Base-by-base conservation (phyloP, 2,113 vertebrate species). In the Vidua chalybeata region DNA sequence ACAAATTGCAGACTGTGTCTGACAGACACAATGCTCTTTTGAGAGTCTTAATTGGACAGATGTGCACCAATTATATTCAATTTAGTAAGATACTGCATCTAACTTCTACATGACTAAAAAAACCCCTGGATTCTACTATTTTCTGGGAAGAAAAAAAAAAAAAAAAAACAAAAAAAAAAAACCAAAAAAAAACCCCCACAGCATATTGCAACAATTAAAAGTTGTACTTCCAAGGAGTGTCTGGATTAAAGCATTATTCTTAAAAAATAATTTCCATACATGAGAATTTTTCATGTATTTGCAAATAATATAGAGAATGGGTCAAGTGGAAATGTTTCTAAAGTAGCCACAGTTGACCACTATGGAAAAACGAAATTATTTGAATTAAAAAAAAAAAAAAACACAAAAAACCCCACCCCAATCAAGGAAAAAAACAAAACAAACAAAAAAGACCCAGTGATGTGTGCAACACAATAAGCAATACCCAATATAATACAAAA, bases 101-200 rank as follows among this genome's bases (percentile, higher is more conserved):
- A 51, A 56, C 2, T 74, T 41, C 27, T n/a, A 7, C 2, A 0
- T 56, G 52, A 84, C 24, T 85, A 30, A 72, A 15, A 55, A 84
- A 31, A 2, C 4, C 3, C 2, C 18, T 41, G 9, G 14, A 87
- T 64, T 61, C 13, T 85, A 71, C 9, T 18, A 9, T 64, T 73
- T 72, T 49, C 11, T 13, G 63, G 13, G 23, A 68, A 64, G 15
- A 0, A 90, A 71, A 69, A 46, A 11, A 45, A 41, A 49, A 49
- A 68, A 75, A 45, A 0, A 0, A 17, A 81, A 64, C 0, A 90
- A 71, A 69, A 46, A 11, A 45, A 41, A 49, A 49, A 68, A 75
- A 45, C 0, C 0, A 17, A 81, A 64, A n/a, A n/a, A n/a, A n/a
- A n/a, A n/a, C n/a, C 35, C 2, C 0, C 6, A 0, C 7, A 45